These are phyloP conservation scores for Hepsetus odoe DNA, from an alignment of 2,113 vertebrate genomes.

Conservation along the genomic window DNA sequence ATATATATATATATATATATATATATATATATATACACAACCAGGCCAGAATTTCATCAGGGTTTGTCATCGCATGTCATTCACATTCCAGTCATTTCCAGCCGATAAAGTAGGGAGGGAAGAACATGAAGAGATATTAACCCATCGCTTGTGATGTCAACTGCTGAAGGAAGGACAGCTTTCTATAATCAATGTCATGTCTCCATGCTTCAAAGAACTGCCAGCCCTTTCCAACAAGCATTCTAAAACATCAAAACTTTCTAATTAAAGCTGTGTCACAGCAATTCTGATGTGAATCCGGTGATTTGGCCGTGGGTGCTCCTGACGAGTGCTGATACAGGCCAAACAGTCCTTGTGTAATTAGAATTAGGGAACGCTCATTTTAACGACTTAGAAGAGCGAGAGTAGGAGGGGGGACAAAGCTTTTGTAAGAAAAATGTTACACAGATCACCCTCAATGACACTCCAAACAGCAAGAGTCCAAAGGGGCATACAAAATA, in stretches of 20 bases:
- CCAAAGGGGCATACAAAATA: neutral
- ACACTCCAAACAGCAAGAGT: neutral
- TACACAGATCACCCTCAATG: neutral
- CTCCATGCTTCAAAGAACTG: slow-evolving; percentile 62
- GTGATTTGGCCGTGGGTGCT: slow-evolving; percentile 67
- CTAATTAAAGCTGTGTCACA: slow-evolving; percentile 70
- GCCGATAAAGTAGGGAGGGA: slow-evolving; percentile 29
- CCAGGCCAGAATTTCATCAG: neutral
- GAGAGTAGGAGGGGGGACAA: slow-evolving; percentile 15
- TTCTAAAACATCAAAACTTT: slow-evolving; percentile 59
- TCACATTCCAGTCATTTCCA: slow-evolving; percentile 40
- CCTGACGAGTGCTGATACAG: slow-evolving; percentile 66
- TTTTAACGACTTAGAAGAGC: slow-evolving; percentile 31
- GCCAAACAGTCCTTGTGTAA: slow-evolving; percentile 62
- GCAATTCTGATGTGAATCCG: slow-evolving; percentile 63
- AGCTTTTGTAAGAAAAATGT: slow-evolving; percentile 16
- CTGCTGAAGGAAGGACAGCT: slow-evolving; percentile 41
- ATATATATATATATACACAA: no score
- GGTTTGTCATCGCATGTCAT: slow-evolving; percentile 31
- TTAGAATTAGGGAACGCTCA: slow-evolving; percentile 58
- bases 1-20: no score
- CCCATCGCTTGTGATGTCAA: slow-evolving; percentile 44
- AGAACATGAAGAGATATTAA: slow-evolving; percentile 50
- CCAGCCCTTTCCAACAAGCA: slow-evolving; percentile 56
- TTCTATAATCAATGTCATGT: slow-evolving; percentile 54